A percentile compares a stretch with the other conserved stretches of the same genome.
These are phyloP conservation scores for Arctopsyche grandis DNA, from an alignment of 1,140 invertebrate species.

Conservation along the genomic window DNA sequence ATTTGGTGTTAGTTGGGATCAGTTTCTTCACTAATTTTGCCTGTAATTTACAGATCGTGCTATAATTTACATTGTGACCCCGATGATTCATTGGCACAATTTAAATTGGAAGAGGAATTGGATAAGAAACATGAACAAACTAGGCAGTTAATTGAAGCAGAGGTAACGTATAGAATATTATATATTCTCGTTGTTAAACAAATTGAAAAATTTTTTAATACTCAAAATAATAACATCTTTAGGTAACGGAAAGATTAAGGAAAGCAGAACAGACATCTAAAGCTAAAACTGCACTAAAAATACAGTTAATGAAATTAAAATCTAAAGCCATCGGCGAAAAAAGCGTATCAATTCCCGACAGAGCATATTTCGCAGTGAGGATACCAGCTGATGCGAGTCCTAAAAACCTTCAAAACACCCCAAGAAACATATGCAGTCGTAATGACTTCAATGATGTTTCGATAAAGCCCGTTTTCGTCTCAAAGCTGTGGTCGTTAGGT, in stretches of 20 bases:
- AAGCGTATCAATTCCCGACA: conserved; percentile 33
- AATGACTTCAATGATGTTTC: conserved; percentile 2
- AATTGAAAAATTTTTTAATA: not conserved
- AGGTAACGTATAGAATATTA: conserved; percentile 31
- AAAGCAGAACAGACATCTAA: conserved; percentile 45
- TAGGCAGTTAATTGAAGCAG: conserved; percentile 48
- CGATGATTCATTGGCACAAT: conserved; percentile 38
- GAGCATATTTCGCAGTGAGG: conserved; percentile 48
- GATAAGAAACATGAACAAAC: conserved; percentile 40
- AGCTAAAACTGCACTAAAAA: conserved; percentile 51
- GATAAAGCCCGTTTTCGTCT: conserved; percentile 42
- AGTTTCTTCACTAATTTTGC: not conserved
- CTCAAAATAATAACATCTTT: too few species aligned
- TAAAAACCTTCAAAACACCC: conserved; percentile 24
- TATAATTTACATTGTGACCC: conserved; percentile 45
- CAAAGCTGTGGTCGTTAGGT: conserved; percentile 49
- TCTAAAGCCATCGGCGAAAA: conserved; percentile 50
- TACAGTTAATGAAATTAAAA: conserved; percentile 53
- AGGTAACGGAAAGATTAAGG: conserved; percentile 49
- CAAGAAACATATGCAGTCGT: not conserved
- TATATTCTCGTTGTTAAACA: conserved; percentile 2
- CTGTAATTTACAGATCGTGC: conserved; percentile 46
- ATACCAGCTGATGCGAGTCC: conserved; percentile 21
- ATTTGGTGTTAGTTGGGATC: not conserved
- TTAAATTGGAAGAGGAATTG: conserved; percentile 42